Evolutionary conservation across 2,113 vertebrate species (phyloP), one percentile per base, ranked within the genome.

Genomic region (Dissostichus mawsoni): DNA sequence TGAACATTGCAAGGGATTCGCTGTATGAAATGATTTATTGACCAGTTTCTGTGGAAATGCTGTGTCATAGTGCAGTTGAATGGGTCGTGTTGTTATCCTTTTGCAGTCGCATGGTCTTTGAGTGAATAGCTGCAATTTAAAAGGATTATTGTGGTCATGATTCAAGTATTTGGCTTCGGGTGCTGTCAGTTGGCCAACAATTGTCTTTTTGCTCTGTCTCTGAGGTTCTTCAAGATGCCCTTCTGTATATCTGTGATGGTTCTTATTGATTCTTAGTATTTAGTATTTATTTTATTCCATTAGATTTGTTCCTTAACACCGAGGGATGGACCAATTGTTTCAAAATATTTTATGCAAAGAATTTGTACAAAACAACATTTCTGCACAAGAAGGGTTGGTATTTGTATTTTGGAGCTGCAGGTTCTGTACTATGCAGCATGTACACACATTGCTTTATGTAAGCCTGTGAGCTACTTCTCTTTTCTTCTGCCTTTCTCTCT

Each of bases 1-100:
- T 53, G 48, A 25, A 14, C 48, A 41, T 8, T 66, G 61, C 33
- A 68, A 16, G 11, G 36, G 11, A 66, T 77, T 58, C 0, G 0
- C 44, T 16, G 65, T 63, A 69, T 69, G 10, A 73, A 87, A 83
- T 79, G 45, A 87, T 86, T 85, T 79, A 75, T 69, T 53, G 79
- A 79, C 2, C 29, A 62, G 65, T 78, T 76, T 84, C 48, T 69
- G 44, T 87, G 57, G 66, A 74, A 78, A 77, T 73, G 57, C 82
- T 78, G 59, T 71, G 76, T 84, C 77, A 73, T 33, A 17, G 53
- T 76, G 56, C 61, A 78, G 53, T 52, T 20, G 11, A 81, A 61
- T 63, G 61, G 70, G 45, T 71, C 69, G 23, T 80, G 63, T 72
- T 82, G 23, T 70, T 84, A 62, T 66, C 55, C 41, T 70, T 80